phyloP scores from a whole-genome alignment of 2,888 invertebrate genomes.

The Labia minor region DNA sequence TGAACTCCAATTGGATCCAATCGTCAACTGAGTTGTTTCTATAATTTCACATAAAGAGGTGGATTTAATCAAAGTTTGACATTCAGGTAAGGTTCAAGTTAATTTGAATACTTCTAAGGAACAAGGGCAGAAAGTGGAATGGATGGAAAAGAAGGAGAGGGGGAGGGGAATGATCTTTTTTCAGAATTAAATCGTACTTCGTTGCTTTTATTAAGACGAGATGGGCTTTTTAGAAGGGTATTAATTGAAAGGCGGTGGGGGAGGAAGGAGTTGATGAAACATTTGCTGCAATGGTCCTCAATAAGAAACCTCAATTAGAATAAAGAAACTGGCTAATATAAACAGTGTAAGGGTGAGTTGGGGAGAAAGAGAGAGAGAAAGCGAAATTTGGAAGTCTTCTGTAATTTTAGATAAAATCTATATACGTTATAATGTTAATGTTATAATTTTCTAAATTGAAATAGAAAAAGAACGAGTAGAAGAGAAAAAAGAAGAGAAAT shows the following conservation, averaged over 20 bases:
- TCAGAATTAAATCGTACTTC: background rate
- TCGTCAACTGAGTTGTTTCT: background rate
- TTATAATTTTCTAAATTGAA: background rate
- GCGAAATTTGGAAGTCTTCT: background rate
- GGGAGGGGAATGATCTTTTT: background rate
- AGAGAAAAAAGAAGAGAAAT: too few relatives aligned
- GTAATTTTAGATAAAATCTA: slow-evolving; percentile 1
- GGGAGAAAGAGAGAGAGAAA: background rate
- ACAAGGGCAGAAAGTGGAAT: background rate
- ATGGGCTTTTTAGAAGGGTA: background rate
- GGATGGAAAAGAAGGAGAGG: too few relatives aligned
- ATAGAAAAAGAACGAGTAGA: too few relatives aligned
- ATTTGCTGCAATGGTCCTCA: background rate
- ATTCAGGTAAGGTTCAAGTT: background rate
- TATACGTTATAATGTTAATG: background rate
- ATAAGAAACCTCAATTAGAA: slow-evolving; percentile 13
- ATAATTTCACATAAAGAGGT: background rate
- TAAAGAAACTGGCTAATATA: slow-evolving; percentile 1
- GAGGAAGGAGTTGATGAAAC: too few relatives aligned
- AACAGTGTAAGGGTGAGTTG: background rate
- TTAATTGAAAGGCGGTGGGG: background rate
- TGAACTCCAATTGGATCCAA: background rate
- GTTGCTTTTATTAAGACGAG: slow-evolving; percentile 2
- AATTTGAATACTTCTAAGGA: background rate
- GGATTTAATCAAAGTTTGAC: slow-evolving; percentile 1